Evolutionary conservation across 2,888 invertebrate species (phyloP).

Genomic region (Oligia fasciuncula): DNA sequence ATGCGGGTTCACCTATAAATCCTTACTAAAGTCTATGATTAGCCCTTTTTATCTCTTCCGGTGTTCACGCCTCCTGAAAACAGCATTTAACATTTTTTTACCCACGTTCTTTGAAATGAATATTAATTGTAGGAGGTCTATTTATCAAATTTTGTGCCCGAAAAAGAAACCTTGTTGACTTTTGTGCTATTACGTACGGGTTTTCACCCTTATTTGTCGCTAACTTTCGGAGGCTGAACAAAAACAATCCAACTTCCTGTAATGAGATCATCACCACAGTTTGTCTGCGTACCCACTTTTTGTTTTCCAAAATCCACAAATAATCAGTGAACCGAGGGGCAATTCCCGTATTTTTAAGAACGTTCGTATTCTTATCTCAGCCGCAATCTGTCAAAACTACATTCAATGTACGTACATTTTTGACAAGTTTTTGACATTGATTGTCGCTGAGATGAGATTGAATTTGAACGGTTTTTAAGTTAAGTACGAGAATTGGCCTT

Average conservation of each 20-base stretch:
- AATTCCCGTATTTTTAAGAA: too few relatives aligned
- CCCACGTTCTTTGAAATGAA: not conserved
- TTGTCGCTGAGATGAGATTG: not conserved
- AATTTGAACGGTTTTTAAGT: not conserved
- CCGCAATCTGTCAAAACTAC: not conserved
- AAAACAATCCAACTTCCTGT: slow-evolving; percentile 2
- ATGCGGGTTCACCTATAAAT: not conserved
- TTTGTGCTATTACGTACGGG: not conserved
- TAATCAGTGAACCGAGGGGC: not conserved
- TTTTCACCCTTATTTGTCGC: not conserved
- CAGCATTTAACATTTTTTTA: not conserved
- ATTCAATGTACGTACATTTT: not conserved
- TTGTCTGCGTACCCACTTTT: not conserved
- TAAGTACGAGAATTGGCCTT: not conserved
- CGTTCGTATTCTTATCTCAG: not conserved
- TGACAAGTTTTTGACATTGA: not conserved
- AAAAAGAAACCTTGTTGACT: not conserved
- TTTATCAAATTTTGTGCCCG: not conserved
- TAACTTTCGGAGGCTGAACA: not conserved
- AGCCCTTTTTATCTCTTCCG: not conserved
- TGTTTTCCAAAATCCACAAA: not conserved
- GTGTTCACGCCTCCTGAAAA: not conserved
- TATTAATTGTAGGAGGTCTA: not conserved
- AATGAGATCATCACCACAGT: not conserved
- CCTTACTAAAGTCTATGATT: not conserved